phyloP scores from a whole-genome alignment of 1,140 invertebrate genomes.

The Mamestra configurata region DNA sequence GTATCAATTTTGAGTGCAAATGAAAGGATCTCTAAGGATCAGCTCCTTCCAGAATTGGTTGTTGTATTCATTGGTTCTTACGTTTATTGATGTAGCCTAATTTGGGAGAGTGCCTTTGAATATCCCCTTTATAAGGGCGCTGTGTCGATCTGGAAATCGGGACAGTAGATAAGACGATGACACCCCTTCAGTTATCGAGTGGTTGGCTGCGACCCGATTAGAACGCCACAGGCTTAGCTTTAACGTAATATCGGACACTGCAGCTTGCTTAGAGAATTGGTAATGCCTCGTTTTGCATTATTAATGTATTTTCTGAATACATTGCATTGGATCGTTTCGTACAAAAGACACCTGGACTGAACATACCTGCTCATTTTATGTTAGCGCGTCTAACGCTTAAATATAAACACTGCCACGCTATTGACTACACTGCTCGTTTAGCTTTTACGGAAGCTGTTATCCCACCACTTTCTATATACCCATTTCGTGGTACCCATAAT shows the following conservation, averaged over 20 bases:
- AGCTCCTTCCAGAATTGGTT: background rate
- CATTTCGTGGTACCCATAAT: background rate
- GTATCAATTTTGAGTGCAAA: conserved; percentile 11
- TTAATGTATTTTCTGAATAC: background rate
- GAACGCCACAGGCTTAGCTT: background rate
- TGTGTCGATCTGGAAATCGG: conserved; percentile 16
- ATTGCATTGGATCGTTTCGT: background rate
- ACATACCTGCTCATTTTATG: too few relatives aligned
- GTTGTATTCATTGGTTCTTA: conserved; percentile 23
- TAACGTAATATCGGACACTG: background rate
- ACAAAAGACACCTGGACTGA: background rate
- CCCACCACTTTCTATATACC: background rate
- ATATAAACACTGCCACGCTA: too few relatives aligned
- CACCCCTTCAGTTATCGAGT: conserved; percentile 4
- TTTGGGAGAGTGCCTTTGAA: conserved; percentile 10
- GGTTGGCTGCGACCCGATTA: conserved; percentile 19
- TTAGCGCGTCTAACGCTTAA: background rate
- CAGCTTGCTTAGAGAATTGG: background rate
- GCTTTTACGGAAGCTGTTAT: background rate
- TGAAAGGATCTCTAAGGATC: background rate
- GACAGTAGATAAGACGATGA: conserved; percentile 26
- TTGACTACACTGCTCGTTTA: background rate
- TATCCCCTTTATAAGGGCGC: conserved; percentile 18
- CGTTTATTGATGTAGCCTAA: conserved; percentile 13
- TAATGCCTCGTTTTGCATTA: background rate